phyloP scores from a whole-genome alignment of 2,113 vertebrate genomes.

The Catharus bicknelli region DNA sequence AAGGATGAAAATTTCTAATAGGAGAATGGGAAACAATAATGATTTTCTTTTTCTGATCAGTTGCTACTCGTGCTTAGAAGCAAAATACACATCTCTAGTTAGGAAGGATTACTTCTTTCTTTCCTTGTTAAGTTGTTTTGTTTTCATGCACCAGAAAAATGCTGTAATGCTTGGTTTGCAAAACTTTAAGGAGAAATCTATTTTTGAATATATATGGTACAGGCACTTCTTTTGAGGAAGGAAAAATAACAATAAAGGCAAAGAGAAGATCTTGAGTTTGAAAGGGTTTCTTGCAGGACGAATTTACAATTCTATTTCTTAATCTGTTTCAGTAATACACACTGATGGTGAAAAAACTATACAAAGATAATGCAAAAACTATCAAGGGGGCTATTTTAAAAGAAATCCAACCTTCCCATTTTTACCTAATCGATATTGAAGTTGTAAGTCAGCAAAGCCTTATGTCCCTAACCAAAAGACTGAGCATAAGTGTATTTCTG shows the following conservation, averaged over 20 bases:
- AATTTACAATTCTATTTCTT: neutral
- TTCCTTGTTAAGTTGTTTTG: neutral
- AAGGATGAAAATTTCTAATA: neutral
- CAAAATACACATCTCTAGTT: neutral
- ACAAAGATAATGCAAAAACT: neutral
- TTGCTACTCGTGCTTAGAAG: neutral
- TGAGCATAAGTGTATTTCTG: conserved; percentile 38
- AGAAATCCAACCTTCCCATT: neutral
- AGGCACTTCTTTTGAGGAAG: neutral
- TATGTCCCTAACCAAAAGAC: conserved; percentile 21
- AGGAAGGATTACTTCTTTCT: neutral
- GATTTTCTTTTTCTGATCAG: neutral
- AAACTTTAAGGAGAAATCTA: neutral
- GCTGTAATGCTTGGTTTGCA: neutral
- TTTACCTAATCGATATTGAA: neutral
- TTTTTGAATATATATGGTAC: neutral
- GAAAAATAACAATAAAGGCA: neutral
- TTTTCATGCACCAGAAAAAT: neutral
- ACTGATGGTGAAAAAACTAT: neutral
- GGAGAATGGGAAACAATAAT: neutral
- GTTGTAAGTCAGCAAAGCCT: neutral
- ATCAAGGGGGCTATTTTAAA: neutral
- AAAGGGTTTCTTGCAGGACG: neutral
- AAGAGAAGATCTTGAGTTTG: neutral
- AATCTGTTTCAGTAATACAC: neutral